phyloP scores from a whole-genome alignment of 2,888 invertebrate genomes.

The Ennomos quercinarius region DNA sequence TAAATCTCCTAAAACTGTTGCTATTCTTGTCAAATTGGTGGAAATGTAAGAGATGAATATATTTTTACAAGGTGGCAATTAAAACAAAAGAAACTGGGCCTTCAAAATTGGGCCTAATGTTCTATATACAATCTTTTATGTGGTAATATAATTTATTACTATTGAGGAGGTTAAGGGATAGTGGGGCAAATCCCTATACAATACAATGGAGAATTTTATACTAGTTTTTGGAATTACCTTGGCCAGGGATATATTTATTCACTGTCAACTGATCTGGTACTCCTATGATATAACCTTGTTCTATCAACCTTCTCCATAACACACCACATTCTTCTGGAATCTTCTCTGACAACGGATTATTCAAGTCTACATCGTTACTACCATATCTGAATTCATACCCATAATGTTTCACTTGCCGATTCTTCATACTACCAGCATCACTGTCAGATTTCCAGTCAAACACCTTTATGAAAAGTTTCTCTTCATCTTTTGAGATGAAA shows the following conservation, averaged over 20 bases:
- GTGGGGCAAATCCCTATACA: not conserved
- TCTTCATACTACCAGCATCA: constrained; percentile 86
- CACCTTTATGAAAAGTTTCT: constrained; percentile 84
- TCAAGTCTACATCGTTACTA: constrained; percentile 92
- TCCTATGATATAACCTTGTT: constrained; percentile 62
- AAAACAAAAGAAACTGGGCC: no score
- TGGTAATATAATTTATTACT: no score
- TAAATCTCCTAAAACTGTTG: no score
- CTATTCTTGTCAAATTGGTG: no score
- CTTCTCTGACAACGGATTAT: constrained; percentile 86
- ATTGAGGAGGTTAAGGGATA: not conserved
- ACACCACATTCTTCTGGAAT: constrained; percentile 90
- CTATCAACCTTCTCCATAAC: constrained; percentile 86
- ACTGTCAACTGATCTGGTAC: constrained; percentile 94
- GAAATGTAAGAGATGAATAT: no score
- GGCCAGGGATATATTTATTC: constrained; percentile 93
- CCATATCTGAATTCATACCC: constrained; percentile 97
- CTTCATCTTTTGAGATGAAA: constrained; percentile 90
- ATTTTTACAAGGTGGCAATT: no score
- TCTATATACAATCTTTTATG: no score
- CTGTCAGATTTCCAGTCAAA: constrained; percentile 80
- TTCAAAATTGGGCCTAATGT: no score
- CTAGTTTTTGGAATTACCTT: constrained; percentile 83
- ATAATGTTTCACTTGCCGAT: constrained; percentile 94
- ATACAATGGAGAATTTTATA: not conserved